Conservation (phyloP, 1,140 invertebrate species). For the Zaprionus ghesquierei region DNA sequence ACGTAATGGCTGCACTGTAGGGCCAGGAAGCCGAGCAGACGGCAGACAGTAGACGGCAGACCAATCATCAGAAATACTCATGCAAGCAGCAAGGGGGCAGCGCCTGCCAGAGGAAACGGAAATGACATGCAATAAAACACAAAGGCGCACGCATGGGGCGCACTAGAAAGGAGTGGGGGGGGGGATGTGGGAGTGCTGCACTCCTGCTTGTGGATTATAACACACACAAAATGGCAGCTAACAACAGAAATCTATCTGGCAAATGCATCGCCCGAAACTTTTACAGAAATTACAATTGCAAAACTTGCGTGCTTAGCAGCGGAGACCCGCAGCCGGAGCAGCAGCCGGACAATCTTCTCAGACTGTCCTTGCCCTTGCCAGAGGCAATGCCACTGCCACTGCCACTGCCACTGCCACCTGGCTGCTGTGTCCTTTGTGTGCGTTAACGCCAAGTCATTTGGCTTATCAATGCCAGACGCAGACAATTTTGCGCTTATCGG, state of each 20-base stretch:
- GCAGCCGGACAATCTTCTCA: background rate
- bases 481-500: slow-evolving; percentile 70
- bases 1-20: slow-evolving; percentile 67
- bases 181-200: too few species aligned
- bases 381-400: too few species aligned
- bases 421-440: slow-evolving; percentile 51
- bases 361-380: background rate
- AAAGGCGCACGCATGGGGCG: slow-evolving; percentile 60
- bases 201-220: slow-evolving; percentile 63
- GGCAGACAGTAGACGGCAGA: slow-evolving; percentile 47
- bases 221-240: slow-evolving; percentile 74
- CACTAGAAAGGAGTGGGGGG: background rate
- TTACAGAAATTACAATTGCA: slow-evolving; percentile 75
- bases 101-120: slow-evolving; percentile 63
- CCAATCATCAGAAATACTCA: slow-evolving; percentile 80
- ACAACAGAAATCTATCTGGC: slow-evolving; percentile 75
- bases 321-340: slow-evolving; percentile 25
- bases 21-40: slow-evolving; percentile 67
- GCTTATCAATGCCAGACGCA: slow-evolving; percentile 80
- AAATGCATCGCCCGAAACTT: slow-evolving; percentile 71
- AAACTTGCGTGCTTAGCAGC: slow-evolving; percentile 58
- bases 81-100: slow-evolving; percentile 36
- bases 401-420: background rate
- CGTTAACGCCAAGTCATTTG: slow-evolving; percentile 77
- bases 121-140: slow-evolving; percentile 83